A percentile compares a stretch with the other conserved stretches of the same genome.
Evolutionary conservation across 2,888 invertebrate genomes (phyloP).

Genomic region (Drosophila seclusa): DNA sequence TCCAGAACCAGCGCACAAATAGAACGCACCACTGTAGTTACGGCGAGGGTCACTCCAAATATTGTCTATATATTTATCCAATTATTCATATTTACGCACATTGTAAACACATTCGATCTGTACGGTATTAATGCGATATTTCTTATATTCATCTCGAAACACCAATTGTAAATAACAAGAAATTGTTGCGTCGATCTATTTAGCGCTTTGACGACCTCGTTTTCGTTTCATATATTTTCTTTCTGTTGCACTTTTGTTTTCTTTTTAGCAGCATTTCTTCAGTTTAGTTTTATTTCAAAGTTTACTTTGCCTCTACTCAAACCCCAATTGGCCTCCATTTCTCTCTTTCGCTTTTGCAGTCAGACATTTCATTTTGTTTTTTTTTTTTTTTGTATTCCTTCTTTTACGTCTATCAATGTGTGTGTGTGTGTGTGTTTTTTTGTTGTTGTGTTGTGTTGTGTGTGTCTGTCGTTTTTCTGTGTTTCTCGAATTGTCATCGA

Average conservation of each 20-base stretch:
- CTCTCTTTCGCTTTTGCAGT: conserved; percentile 1
- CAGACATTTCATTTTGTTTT: conserved; percentile 29
- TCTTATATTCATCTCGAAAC: conserved; percentile 28
- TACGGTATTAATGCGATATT: conserved; percentile 19
- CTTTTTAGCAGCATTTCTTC: conserved; percentile 10
- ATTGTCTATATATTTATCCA: conserved; percentile 8
- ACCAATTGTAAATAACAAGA: conserved; percentile 53
- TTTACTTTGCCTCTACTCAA: conserved; percentile 47
- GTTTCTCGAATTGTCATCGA: conserved; percentile 63
- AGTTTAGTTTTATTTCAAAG: conserved; percentile 34
- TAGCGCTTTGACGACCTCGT: conserved; percentile 50
- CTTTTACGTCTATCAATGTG: conserved; percentile 18
- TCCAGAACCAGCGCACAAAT: conserved; percentile 38
- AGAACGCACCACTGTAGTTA: conserved; percentile 36
- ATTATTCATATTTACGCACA: conserved; percentile 21
- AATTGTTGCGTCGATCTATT: conserved; percentile 26
- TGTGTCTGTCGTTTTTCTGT: conserved; percentile 32
- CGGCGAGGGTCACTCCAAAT: conserved; percentile 42
- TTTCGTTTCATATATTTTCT: conserved; percentile 41
- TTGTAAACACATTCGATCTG: conserved; percentile 21
- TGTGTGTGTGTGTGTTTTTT: conserved; percentile 8
- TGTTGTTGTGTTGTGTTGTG: not conserved
- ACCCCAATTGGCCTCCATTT: conserved; percentile 49
- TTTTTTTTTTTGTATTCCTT: conserved; percentile 19
- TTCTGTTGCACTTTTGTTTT: conserved; percentile 31